phyloP scores from a whole-genome alignment of 2,888 invertebrate genomes.

The Uloborus plumipes region DNA sequence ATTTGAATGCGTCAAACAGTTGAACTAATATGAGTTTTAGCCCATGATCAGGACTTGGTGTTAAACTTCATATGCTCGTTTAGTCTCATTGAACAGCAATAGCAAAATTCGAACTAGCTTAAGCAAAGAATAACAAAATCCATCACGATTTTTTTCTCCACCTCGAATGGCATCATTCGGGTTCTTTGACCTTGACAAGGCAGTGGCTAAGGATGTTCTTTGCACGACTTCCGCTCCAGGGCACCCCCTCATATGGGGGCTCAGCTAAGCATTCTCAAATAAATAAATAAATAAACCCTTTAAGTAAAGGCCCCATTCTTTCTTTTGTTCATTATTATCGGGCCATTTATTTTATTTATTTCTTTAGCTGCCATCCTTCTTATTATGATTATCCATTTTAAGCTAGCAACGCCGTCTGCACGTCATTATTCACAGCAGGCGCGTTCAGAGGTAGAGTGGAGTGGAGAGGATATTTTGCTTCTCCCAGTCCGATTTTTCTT shows the following conservation, averaged over 20 bases:
- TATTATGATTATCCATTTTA: slow-evolving; percentile 44
- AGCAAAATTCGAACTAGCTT: neutral
- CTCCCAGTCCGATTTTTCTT: too few relatives aligned
- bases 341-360: slow-evolving; percentile 44
- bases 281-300: slow-evolving; percentile 32
- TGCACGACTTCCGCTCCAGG: slow-evolving; percentile 32
- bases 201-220: slow-evolving; percentile 30
- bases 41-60: too few relatives aligned
- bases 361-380: slow-evolving; percentile 18
- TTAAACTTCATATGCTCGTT: too few relatives aligned
- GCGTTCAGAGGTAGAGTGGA: neutral
- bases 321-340: slow-evolving; percentile 12
- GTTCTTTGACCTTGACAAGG: slow-evolving; percentile 41
- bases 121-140: slow-evolving; percentile 12
- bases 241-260: slow-evolving; percentile 15
- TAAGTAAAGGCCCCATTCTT: slow-evolving; percentile 16
- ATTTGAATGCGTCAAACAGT: too few relatives aligned
- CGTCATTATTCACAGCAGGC: slow-evolving; percentile 27
- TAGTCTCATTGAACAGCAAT: too few relatives aligned
- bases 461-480: too few relatives aligned
- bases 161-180: slow-evolving; percentile 16
- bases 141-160: slow-evolving; percentile 21
- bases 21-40: too few relatives aligned
- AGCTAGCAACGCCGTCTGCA: slow-evolving; percentile 34
- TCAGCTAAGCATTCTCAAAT: slow-evolving; percentile 40